Evolutionary conservation across 2,888 invertebrate genomes (phyloP).

Genomic region (Melanophora roralis): DNA sequence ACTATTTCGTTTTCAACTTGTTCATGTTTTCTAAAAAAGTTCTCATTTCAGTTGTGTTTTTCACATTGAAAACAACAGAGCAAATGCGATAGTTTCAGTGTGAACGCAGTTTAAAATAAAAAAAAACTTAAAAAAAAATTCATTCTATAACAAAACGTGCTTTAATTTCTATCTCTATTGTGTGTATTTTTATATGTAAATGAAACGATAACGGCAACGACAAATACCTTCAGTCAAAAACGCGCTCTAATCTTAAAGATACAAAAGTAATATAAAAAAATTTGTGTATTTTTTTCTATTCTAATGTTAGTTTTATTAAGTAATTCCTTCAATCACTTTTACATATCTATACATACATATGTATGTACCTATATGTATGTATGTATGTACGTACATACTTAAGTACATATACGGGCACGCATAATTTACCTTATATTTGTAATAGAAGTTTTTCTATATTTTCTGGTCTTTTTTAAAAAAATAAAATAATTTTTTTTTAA

Average conservation of each 20-base stretch:
- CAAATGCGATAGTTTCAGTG: conserved; percentile 41
- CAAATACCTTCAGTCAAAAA: conserved; percentile 46
- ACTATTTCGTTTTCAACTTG: conserved; percentile 54
- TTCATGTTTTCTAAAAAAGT: conserved; percentile 48
- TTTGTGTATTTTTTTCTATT: neutral
- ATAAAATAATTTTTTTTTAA: no score
- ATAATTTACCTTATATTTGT: neutral
- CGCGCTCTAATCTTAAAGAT: conserved; percentile 59
- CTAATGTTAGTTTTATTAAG: conserved; percentile 35
- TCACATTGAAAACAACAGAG: conserved; percentile 62
- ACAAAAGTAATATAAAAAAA: conserved; percentile 34
- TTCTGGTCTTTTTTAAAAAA: neutral
- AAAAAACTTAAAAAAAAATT: neutral
- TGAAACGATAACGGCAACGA: conserved; percentile 10
- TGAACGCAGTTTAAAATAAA: conserved; percentile 34
- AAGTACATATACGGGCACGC: no score
- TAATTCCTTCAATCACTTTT: conserved; percentile 13
- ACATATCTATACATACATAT: neutral
- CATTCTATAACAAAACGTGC: conserved; percentile 47
- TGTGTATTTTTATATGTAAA: conserved; percentile 20
- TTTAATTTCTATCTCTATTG: conserved; percentile 24
- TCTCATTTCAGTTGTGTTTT: conserved; percentile 62
- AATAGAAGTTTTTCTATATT: neutral
- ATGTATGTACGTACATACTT: no score
- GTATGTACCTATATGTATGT: conserved; percentile 5